Evolutionary conservation across 2,113 vertebrate genomes (phyloP).

Genomic region (Emydura subglobosa): DNA sequence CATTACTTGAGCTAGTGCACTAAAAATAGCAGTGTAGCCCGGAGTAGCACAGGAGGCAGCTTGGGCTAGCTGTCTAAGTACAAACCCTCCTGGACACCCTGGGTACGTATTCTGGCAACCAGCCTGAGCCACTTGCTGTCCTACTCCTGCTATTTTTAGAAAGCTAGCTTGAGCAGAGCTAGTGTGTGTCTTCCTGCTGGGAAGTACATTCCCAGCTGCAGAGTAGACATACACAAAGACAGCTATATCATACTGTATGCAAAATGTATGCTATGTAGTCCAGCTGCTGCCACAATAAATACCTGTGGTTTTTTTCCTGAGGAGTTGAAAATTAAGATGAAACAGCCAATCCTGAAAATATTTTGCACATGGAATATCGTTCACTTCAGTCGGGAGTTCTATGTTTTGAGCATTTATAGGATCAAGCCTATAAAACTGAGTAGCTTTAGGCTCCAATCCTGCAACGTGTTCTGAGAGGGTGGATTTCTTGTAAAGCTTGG

Average conservation of each 20-base stretch:
- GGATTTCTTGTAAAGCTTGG: neutral
- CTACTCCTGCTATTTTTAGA: neutral
- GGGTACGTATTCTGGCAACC: neutral
- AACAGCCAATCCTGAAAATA: neutral
- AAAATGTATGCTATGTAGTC: neutral
- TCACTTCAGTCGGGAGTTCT: neutral
- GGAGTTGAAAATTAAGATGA: neutral
- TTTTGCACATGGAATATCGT: neutral
- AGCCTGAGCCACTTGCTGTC: neutral
- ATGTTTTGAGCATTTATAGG: neutral
- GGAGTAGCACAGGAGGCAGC: too few relatives aligned
- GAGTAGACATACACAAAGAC: neutral
- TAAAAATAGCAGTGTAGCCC: neutral
- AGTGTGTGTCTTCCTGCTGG: neutral
- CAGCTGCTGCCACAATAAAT: neutral
- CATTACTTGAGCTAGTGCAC: neutral
- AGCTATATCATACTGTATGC: neutral
- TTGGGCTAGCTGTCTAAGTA: too few relatives aligned
- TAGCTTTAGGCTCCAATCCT: neutral
- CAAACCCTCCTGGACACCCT: neutral
- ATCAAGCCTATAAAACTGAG: neutral
- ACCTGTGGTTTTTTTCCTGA: neutral
- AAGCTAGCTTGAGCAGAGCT: neutral
- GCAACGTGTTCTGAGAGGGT: neutral
- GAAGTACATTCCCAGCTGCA: neutral